A percentile compares a stretch with the other conserved stretches of the same genome.
Conservation (phyloP, 1,140 invertebrate genomes). For the Tyrophagus putrescentiae region DNA sequence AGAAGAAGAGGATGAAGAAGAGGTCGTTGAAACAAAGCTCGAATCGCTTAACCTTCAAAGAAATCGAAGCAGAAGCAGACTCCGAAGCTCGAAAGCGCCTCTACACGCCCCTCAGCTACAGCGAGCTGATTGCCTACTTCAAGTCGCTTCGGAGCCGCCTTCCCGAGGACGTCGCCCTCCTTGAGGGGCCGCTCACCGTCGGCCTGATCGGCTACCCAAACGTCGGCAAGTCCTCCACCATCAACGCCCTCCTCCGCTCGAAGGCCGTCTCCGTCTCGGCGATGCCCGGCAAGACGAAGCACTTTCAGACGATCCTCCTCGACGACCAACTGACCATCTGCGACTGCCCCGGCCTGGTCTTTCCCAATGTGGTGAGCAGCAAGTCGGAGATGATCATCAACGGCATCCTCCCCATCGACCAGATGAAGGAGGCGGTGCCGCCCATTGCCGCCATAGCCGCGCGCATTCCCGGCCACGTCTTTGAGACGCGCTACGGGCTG, state of each 20-base stretch:
- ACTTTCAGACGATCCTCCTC: constrained; percentile 70
- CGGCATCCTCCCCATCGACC: constrained; percentile 86
- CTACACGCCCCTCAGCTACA: background rate
- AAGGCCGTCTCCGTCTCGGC: constrained; percentile 93
- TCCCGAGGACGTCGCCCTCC: background rate
- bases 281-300: constrained; percentile 92
- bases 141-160: constrained; percentile 3
- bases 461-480: constrained; percentile 49
- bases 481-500: constrained; percentile 67
- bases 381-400: constrained; percentile 87
- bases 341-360: constrained; percentile 94
- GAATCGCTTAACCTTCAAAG: too few species aligned
- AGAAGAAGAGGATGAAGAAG: too few species aligned
- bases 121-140: constrained; percentile 17
- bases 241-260: constrained; percentile 71
- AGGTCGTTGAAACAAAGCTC: too few species aligned
- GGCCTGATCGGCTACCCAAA: constrained; percentile 81
- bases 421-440: constrained; percentile 68
- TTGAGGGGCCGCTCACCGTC: constrained; percentile 22
- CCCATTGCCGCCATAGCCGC: constrained; percentile 47
- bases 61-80: too few species aligned
- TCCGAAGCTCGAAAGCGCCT: constrained; percentile 2
- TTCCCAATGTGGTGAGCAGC: constrained; percentile 84
- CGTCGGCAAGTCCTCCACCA: constrained; percentile 97
- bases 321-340: constrained; percentile 68